Evolutionary conservation across 2,888 invertebrate genomes (phyloP), one percentile per base, ranked within the genome.

Genomic region (Habroteleia sp.): DNA sequence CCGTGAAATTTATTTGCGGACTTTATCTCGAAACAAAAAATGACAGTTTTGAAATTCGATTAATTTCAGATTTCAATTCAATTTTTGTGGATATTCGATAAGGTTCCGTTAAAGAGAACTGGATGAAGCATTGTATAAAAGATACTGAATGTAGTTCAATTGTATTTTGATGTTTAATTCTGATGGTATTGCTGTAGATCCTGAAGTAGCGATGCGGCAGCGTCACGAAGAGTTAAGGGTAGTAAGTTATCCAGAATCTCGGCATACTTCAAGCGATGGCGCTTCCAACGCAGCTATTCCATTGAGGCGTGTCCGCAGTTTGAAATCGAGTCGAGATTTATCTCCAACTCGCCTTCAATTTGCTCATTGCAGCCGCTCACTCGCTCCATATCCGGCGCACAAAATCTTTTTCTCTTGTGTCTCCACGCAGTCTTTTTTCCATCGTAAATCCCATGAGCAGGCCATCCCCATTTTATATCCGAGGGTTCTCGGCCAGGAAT

Each of bases 301-400:
- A 63, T 69, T 52, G 44, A 72, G 78, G 77, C 79, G 80, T 77
- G 77, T 79, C 76, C 31, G 62, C 48, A 74, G 79, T 78, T 78
- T 79, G 79, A 81, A 81, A 80, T 80, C 78, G 72, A 75, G 77
- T 66, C 75, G 75, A 82, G 82, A 83, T 83, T 81, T 81, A 82
- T 82, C 80, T 79, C 58, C 71, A 73, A 77, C 80, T 78, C 74
- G 78, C 77, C 77, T 80, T 75, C 81, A 81, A 80, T 81, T 81
- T 80, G 78, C 74, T 78, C 77, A 77, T 77, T 68, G 69, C 60
- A 58, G 73, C 71, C 66, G 76, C 68, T 72, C 68, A 62, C 60
- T 50, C 65, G 63, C 58, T 74, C 60, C 60, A 54, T 46, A 66
- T 74, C 46, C 52, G 74, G 58, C 60, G 63, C 62, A 11, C 62